phyloP scores from a whole-genome alignment of 2,797 vertebrate genomes.

The Parauchenoglanis ngamensis region DNA sequence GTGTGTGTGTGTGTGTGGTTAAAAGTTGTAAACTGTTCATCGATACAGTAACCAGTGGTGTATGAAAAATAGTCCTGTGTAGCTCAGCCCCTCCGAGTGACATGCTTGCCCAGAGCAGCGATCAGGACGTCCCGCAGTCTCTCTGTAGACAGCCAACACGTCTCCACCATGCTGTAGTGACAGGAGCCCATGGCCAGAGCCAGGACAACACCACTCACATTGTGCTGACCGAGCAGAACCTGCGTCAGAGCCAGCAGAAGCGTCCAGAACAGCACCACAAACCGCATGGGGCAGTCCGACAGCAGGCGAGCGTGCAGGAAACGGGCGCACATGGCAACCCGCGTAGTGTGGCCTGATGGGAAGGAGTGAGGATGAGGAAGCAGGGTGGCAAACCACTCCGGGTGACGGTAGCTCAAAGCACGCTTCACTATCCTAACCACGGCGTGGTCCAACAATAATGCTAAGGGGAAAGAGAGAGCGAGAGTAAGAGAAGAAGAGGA shows the following conservation, averaged over 20 bases:
- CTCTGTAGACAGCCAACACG: slow-evolving; percentile 84
- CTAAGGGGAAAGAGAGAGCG: slow-evolving; percentile 60
- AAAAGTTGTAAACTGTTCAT: no score
- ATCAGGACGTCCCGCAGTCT: slow-evolving; percentile 67
- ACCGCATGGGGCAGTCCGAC: slow-evolving; percentile 81
- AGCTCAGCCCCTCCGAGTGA: slow-evolving; percentile 8
- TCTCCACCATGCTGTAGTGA: slow-evolving; percentile 85
- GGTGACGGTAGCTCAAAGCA: slow-evolving; percentile 82
- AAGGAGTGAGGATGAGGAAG: slow-evolving; percentile 89
- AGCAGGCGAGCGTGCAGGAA: slow-evolving; percentile 85
- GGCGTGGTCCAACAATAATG: slow-evolving; percentile 81
- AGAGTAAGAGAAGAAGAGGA: background rate
- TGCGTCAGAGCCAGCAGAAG: slow-evolving; percentile 83
- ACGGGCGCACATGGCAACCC: slow-evolving; percentile 85
- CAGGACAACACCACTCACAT: slow-evolving; percentile 87
- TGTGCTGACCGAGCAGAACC: slow-evolving; percentile 88
- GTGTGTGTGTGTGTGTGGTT: background rate
- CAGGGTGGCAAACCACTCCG: slow-evolving; percentile 86
- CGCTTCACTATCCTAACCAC: slow-evolving; percentile 84
- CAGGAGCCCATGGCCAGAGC: slow-evolving; percentile 86
- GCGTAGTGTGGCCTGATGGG: slow-evolving; percentile 87
- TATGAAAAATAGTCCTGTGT: no score
- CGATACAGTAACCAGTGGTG: no score
- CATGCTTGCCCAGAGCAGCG: slow-evolving; percentile 50
- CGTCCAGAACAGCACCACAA: slow-evolving; percentile 86